A percentile compares a stretch with the other conserved stretches of the same genome.
Evolutionary conservation across 1,140 invertebrate genomes (phyloP).

Genomic region (Tetraneura akinire): DNA sequence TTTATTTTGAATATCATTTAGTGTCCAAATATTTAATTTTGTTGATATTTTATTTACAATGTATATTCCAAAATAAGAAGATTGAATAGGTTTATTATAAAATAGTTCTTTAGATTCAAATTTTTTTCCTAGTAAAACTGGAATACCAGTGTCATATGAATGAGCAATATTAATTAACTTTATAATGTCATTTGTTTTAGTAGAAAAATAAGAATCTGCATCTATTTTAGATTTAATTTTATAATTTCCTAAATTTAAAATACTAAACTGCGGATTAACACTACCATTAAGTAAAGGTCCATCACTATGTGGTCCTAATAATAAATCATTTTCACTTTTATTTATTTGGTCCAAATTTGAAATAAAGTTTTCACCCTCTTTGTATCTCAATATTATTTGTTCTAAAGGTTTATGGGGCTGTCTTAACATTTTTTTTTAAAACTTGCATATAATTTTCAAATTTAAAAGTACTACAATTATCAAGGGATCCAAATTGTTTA

Average conservation of each 20-base stretch:
- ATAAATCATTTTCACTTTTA: too few relatives aligned
- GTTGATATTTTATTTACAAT: neutral
- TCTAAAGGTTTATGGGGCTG: conserved; percentile 55
- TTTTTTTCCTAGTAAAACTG: neutral
- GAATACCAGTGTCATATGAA: neutral
- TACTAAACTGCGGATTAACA: too few relatives aligned
- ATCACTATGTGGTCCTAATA: too few relatives aligned
- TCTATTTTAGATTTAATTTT: neutral
- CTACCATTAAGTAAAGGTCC: too few relatives aligned
- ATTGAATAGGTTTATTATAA: neutral
- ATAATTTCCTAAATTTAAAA: too few relatives aligned
- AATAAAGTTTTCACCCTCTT: neutral
- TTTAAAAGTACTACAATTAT: conserved; percentile 59
- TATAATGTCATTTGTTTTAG: neutral
- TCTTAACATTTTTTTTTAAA: conserved; percentile 56
- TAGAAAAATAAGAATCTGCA: neutral
- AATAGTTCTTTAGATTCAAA: neutral
- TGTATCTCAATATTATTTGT: conserved; percentile 55
- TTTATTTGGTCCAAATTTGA: too few relatives aligned
- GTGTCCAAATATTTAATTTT: too few relatives aligned
- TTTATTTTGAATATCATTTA: too few relatives aligned
- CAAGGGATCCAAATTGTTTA: conserved; percentile 57
- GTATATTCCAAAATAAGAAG: neutral
- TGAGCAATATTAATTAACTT: neutral
- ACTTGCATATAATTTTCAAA: conserved; percentile 60